A percentile compares a stretch with the other conserved stretches of the same genome.
Evolutionary conservation across 2,113 vertebrate genomes (phyloP).

Genomic region (Epinephelus cyanopodus): DNA sequence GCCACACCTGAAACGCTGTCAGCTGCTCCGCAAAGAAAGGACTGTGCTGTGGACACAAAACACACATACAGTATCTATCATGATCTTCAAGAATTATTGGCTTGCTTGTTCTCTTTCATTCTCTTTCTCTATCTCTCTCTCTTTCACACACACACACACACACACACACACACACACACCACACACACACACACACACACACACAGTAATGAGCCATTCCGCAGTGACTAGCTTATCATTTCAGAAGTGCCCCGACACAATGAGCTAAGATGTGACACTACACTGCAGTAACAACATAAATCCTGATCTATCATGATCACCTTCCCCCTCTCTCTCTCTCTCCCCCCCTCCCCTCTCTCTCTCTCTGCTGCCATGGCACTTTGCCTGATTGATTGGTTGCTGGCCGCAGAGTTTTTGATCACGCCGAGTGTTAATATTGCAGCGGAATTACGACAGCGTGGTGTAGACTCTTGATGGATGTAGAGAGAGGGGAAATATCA

Average conservation of each 20-base stretch:
- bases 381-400: slow-evolving; percentile 68
- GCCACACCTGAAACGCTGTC: slow-evolving; percentile 97
- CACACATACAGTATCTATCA: slow-evolving; percentile 16
- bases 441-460: slow-evolving; percentile 54
- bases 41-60: slow-evolving; percentile 89
- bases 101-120: not conserved
- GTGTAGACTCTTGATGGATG: slow-evolving; percentile 62
- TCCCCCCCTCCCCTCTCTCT: not conserved
- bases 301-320: slow-evolving; percentile 69
- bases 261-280: slow-evolving; percentile 67
- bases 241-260: slow-evolving; percentile 51
- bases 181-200: slow-evolving; percentile 17
- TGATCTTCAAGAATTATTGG: not conserved
- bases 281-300: slow-evolving; percentile 73
- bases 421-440: slow-evolving; percentile 61
- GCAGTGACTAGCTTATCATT: slow-evolving; percentile 53
- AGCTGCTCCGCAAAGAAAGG: slow-evolving; percentile 98
- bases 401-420: slow-evolving; percentile 68
- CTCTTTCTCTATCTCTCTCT: not conserved
- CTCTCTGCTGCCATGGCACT: slow-evolving; percentile 46
- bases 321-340: slow-evolving; percentile 15
- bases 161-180: not conserved
- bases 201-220: slow-evolving; percentile 8
- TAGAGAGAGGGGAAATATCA: slow-evolving; percentile 59
- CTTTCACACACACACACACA: not conserved